A percentile compares a stretch with the other conserved stretches of the same genome.
Evolutionary conservation across 2,888 invertebrate genomes (phyloP).

Genomic region (Parasteatoda lunata): DNA sequence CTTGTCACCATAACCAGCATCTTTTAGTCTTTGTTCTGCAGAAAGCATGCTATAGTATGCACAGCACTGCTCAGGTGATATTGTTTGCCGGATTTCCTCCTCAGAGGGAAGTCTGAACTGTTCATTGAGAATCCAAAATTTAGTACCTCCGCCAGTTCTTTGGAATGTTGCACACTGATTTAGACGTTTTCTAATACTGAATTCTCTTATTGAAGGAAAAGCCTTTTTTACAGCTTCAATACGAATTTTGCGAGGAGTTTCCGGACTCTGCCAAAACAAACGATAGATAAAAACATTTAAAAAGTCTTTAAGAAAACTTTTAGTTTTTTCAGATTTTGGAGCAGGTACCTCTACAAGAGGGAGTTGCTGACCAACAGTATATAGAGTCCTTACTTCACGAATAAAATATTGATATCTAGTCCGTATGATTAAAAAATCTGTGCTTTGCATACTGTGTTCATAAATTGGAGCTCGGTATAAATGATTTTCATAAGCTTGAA

Average conservation of each 20-base stretch:
- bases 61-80: slow-evolving; percentile 98
- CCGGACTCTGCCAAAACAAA: slow-evolving; percentile 95
- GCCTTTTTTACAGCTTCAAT: slow-evolving; percentile 99
- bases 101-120: slow-evolving; percentile 96
- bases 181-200: slow-evolving; percentile 94
- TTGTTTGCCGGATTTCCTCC: slow-evolving; percentile 98
- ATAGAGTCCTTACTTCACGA: slow-evolving; percentile 90
- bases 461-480: slow-evolving; percentile 98
- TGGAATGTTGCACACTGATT: slow-evolving; percentile 99
- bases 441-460: slow-evolving; percentile 83
- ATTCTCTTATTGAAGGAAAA: slow-evolving; percentile 97
- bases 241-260: slow-evolving; percentile 92
- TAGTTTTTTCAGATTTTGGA: slow-evolving; percentile 98
- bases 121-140: slow-evolving; percentile 96
- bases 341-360: slow-evolving; percentile 98
- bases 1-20: slow-evolving; percentile 92
- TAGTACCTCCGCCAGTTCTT: slow-evolving; percentile 88
- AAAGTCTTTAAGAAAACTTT: slow-evolving; percentile 97
- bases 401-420: slow-evolving; percentile 87
- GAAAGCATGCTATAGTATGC: slow-evolving; percentile 98
- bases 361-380: slow-evolving; percentile 95
- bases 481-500: slow-evolving; percentile 95
- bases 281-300: slow-evolving; percentile 98
- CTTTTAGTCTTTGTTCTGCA: slow-evolving; percentile 94
- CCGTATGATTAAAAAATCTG: slow-evolving; percentile 95